A percentile compares a stretch with the other conserved stretches of the same genome.
Evolutionary conservation across 2,797 vertebrate genomes (phyloP).

Genomic region (Eidolon dupreanum): DNA sequence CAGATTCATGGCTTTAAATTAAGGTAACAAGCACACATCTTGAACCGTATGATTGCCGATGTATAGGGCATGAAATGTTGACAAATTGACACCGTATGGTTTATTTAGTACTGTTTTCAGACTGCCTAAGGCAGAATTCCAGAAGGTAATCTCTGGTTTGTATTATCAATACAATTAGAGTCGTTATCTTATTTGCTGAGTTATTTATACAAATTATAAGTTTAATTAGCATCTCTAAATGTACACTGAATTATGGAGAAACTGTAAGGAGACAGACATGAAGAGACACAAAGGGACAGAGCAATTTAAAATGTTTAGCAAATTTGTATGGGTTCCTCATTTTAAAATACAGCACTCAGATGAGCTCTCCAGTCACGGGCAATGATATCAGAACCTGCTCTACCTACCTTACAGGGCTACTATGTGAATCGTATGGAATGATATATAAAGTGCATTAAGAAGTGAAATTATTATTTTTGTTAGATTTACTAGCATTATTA

Average conservation of each 20-base stretch:
- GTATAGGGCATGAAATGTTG: neutral
- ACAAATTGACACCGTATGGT: neutral
- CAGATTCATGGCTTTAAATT: constrained; percentile 28
- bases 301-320: neutral
- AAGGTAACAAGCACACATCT: neutral
- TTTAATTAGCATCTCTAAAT: neutral
- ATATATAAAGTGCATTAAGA: neutral
- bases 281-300: neutral
- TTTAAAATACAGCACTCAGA: neutral
- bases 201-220: neutral
- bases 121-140: neutral
- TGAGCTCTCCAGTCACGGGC: neutral
- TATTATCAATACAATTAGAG: neutral
- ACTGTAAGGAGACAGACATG: neutral
- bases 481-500: neutral
- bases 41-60: neutral
- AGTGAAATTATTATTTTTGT: neutral
- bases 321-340: neutral
- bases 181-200: neutral
- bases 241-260: neutral
- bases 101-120: neutral
- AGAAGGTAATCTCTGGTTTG: neutral
- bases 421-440: neutral
- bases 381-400: neutral
- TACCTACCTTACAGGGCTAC: neutral